Conservation (phyloP, 2,888 invertebrate genomes). For the Acleris sparsana region DNA sequence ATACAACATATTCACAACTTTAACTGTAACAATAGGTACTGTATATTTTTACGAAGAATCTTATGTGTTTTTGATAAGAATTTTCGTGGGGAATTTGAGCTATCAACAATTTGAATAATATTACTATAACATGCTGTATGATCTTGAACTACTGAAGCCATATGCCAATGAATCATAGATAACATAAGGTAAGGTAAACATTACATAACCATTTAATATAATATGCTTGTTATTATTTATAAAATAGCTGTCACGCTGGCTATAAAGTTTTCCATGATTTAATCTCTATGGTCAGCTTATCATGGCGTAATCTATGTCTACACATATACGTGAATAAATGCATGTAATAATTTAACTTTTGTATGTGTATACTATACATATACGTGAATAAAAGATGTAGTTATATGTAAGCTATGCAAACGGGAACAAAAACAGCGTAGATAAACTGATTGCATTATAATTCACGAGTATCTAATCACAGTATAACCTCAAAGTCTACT, state of each 20-base stretch:
- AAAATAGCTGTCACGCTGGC: conserved; percentile 4
- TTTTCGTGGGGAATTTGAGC: no score
- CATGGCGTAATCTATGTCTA: conserved; percentile 7
- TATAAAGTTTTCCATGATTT: conserved; percentile 31
- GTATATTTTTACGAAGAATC: no score
- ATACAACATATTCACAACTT: no score
- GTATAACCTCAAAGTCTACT: conserved; percentile 31
- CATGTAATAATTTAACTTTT: neutral
- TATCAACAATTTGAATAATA: neutral
- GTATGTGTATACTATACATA: neutral
- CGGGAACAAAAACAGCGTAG: no score
- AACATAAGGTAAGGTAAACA: conserved; percentile 23
- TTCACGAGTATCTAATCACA: neutral
- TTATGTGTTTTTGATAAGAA: no score
- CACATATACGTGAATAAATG: neutral
- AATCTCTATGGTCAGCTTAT: conserved; percentile 30
- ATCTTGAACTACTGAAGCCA: conserved; percentile 11
- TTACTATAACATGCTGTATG: neutral
- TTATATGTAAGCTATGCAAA: neutral
- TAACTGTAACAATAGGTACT: no score
- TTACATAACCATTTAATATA: conserved; percentile 26
- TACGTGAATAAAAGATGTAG: neutral
- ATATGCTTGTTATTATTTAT: conserved; percentile 30
- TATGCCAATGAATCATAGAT: conserved; percentile 18
- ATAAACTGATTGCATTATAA: neutral